These are phyloP conservation scores for Siphlonurus alternatus DNA, from an alignment of 2,888 invertebrate genomes.

Conservation along the genomic window DNA sequence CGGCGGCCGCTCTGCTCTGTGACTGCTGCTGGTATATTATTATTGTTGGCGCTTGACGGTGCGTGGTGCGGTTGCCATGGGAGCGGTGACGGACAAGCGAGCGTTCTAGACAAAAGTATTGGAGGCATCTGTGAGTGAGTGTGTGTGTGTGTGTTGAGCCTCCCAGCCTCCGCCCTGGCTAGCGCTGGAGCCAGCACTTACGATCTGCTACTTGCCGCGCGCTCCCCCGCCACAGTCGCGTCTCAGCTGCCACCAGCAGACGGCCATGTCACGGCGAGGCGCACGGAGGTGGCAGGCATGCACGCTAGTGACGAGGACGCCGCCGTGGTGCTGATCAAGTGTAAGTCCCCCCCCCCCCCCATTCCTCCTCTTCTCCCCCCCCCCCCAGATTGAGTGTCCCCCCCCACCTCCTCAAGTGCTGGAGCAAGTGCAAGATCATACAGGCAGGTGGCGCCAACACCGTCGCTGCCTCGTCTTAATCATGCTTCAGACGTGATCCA, in stretches of 20 bases:
- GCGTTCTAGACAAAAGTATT: not conserved
- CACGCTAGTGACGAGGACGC: slow-evolving; percentile 50
- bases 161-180: not conserved
- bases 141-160: no score
- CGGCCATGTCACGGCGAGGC: slow-evolving; percentile 6
- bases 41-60: not conserved
- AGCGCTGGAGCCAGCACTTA: not conserved
- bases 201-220: not conserved
- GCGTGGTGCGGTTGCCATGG: not conserved
- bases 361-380: not conserved
- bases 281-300: not conserved
- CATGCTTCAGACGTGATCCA: not conserved
- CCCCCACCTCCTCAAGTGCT: not conserved
- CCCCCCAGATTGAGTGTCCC: not conserved
- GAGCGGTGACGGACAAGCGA: not conserved
- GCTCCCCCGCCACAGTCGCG: not conserved
- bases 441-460: not conserved
- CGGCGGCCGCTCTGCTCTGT: no score
- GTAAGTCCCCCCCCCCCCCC: slow-evolving; percentile 30
- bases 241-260: not conserved
- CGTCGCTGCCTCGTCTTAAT: not conserved
- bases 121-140: not conserved
- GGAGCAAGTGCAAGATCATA: not conserved
- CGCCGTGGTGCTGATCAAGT: slow-evolving; percentile 55
- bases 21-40: no score